phyloP scores from a whole-genome alignment of 2,113 vertebrate species.

The Forbesichthys agassizii region DNA sequence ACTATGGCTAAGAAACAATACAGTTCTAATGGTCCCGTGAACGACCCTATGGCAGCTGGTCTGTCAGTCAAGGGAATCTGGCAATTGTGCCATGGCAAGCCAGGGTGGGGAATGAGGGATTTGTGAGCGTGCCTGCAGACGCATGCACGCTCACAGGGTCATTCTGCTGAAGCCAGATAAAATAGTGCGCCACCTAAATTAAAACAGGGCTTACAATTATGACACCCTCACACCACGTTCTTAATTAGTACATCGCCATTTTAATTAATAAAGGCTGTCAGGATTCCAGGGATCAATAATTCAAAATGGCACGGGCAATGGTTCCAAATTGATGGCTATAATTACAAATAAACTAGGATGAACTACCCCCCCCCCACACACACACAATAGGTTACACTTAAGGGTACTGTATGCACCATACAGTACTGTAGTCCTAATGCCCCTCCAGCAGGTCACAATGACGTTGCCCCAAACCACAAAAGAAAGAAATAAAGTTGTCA shows the following conservation, averaged over 20 bases:
- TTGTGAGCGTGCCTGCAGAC: neutral
- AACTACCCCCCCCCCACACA: constrained; percentile 22
- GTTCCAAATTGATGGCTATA: constrained; percentile 61
- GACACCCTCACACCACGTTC: constrained; percentile 55
- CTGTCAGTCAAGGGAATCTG: constrained; percentile 1
- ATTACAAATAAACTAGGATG: constrained; percentile 56
- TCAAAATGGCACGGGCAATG: constrained; percentile 56
- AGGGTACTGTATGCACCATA: constrained; percentile 13
- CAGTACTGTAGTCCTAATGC: neutral
- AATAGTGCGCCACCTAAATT: constrained; percentile 68
- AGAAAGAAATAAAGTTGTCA: neutral
- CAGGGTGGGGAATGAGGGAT: constrained; percentile 17
- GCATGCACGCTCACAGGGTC: neutral
- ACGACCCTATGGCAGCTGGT: constrained; percentile 14
- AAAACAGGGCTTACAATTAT: constrained; percentile 60
- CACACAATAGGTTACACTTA: constrained; percentile 52
- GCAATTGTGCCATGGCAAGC: neutral
- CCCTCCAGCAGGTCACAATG: constrained; percentile 24
- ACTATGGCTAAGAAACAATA: constrained; percentile 31
- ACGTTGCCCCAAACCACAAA: constrained; percentile 54
- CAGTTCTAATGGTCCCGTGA: constrained; percentile 4
- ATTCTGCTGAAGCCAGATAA: constrained; percentile 54
- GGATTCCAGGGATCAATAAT: constrained; percentile 66
- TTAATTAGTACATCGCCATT: constrained; percentile 72
- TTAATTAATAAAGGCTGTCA: constrained; percentile 74